These are phyloP conservation scores for Cephus rjabovi DNA, from an alignment of 2,888 invertebrate species.

Conservation along the genomic window DNA sequence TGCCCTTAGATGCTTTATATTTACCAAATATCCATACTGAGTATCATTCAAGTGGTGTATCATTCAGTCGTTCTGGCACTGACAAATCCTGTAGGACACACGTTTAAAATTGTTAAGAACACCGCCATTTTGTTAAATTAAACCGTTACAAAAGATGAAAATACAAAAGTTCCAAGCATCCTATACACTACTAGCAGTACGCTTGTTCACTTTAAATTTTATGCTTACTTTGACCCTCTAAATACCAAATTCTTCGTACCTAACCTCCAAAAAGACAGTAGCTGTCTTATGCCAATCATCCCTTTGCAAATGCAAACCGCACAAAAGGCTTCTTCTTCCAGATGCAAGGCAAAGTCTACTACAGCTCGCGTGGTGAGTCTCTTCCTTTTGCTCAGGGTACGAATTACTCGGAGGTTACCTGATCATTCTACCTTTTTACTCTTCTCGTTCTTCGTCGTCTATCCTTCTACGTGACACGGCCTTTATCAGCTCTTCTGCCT, in stretches of 20 bases:
- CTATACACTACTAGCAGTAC: not conserved
- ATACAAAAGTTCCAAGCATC: not conserved
- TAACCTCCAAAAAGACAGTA: conserved; percentile 30
- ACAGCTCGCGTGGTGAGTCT: conserved; percentile 15
- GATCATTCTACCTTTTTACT: conserved; percentile 14
- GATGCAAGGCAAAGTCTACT: conserved; percentile 27
- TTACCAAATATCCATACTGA: not conserved
- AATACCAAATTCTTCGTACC: conserved; percentile 33
- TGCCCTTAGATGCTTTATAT: not conserved
- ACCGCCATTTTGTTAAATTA: not conserved
- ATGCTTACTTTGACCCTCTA: conserved; percentile 58
- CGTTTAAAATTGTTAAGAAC: not conserved
- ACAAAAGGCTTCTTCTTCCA: conserved; percentile 40
- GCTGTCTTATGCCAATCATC: conserved; percentile 33
- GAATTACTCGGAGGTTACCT: conserved; percentile 35
- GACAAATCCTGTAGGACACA: not conserved
- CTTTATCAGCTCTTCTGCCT: not conserved
- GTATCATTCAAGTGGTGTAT: not conserved
- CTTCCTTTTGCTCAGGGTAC: conserved; percentile 16
- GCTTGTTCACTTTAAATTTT: conserved; percentile 45
- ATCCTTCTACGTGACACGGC: not conserved
- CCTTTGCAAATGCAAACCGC: conserved; percentile 40
- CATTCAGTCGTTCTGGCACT: not conserved
- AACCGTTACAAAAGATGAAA: not conserved
- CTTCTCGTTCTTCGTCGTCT: conserved; percentile 8